Conservation (phyloP, 1,140 invertebrate species). For the Microvelia longipes region DNA sequence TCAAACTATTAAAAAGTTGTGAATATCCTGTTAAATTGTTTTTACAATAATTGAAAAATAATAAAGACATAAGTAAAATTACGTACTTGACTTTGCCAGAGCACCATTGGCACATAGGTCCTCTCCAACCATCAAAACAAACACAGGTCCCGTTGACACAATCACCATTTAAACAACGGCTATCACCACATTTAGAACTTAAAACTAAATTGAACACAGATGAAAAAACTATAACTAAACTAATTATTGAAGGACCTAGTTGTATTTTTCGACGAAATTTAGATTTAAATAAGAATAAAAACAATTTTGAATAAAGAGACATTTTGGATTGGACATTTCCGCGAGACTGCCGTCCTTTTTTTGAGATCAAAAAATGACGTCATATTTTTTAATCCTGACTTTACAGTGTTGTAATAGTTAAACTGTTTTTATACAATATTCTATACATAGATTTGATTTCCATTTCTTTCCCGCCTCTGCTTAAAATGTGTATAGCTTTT, state of each 20-base stretch:
- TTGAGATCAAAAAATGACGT: background rate
- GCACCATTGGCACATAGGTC: slow-evolving; percentile 71
- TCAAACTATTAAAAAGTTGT: too few relatives aligned
- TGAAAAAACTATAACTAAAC: slow-evolving; percentile 31
- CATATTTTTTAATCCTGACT: background rate
- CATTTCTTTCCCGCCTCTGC: too few relatives aligned
- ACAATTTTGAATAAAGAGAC: slow-evolving; percentile 63
- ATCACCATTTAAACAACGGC: slow-evolving; percentile 46
- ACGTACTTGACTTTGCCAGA: slow-evolving; percentile 79
- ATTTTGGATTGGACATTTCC: slow-evolving; percentile 36
- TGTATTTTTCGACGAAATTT: slow-evolving; percentile 59
- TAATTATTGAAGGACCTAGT: slow-evolving; percentile 16
- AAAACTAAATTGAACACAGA: slow-evolving; percentile 35
- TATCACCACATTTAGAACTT: slow-evolving; percentile 27
- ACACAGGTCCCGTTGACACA: slow-evolving; percentile 74
- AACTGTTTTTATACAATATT: too few relatives aligned
- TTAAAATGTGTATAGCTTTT: too few relatives aligned
- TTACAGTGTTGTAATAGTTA: background rate
- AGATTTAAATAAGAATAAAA: slow-evolving; percentile 67
- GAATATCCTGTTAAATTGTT: too few relatives aligned
- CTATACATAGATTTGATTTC: too few relatives aligned
- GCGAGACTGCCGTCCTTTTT: slow-evolving; percentile 7
- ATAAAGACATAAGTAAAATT: too few relatives aligned
- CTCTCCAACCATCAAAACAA: slow-evolving; percentile 81
- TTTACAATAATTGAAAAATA: too few relatives aligned